A percentile compares a stretch with the other conserved stretches of the same genome.
Conservation (phyloP, 2,888 invertebrate species). For the Lamellibrachia columna region DNA sequence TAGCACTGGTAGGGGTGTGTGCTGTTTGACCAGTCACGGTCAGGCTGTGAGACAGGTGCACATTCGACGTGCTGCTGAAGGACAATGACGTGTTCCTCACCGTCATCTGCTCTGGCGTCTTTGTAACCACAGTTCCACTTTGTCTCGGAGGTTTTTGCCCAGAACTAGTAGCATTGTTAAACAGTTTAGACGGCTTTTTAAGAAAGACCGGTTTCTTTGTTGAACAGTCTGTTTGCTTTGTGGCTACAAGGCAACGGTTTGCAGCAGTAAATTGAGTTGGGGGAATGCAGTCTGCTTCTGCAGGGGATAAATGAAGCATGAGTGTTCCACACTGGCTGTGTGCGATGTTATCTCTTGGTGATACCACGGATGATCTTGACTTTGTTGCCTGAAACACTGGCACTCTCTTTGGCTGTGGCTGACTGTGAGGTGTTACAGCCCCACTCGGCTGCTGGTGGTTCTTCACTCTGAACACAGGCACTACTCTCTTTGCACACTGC, state of each 20-base stretch:
- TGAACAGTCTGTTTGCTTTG: too few species aligned
- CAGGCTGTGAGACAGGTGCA: neutral
- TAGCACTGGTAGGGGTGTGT: neutral
- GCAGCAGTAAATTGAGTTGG: neutral
- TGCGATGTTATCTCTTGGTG: neutral
- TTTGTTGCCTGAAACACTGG: neutral
- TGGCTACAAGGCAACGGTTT: neutral
- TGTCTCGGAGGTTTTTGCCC: neutral
- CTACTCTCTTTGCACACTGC: neutral
- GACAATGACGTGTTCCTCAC: neutral
- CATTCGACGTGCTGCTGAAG: neutral
- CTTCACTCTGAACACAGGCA: neutral
- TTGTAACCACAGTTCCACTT: neutral
- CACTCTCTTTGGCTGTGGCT: neutral
- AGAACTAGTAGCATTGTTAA: neutral
- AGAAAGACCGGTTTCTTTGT: neutral
- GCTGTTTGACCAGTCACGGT: neutral
- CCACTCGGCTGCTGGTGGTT: neutral
- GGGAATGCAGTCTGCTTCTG: neutral
- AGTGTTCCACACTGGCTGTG: neutral
- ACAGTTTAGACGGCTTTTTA: neutral
- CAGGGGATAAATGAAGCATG: neutral
- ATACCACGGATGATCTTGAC: neutral
- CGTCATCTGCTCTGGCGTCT: neutral
- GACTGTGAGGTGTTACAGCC: neutral